These are phyloP conservation scores for Leuciscus waleckii DNA, from an alignment of 2,797 vertebrate species.

Conservation along the genomic window DNA sequence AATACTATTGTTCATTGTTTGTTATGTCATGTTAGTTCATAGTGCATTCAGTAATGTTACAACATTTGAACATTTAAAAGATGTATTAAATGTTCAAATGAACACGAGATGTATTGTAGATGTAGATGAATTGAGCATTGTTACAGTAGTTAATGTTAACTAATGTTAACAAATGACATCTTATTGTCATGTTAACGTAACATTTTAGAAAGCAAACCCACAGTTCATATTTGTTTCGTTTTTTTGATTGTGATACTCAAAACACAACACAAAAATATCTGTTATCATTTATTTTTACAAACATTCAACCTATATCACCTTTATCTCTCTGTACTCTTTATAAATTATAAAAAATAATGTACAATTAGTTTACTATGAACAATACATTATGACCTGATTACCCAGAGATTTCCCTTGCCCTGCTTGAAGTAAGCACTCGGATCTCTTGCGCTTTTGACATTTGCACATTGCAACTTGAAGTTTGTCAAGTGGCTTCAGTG, in stretches of 20 bases:
- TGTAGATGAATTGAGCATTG: background rate
- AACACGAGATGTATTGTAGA: too few species aligned
- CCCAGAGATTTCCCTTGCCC: slow-evolving; percentile 35
- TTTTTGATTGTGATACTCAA: background rate
- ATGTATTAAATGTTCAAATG: background rate
- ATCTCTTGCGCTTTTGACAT: slow-evolving; percentile 20
- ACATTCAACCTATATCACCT: slow-evolving; percentile 58
- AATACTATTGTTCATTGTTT: background rate
- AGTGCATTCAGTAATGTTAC: background rate
- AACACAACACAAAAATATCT: slow-evolving; percentile 50
- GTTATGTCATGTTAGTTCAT: background rate
- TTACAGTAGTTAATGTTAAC: background rate
- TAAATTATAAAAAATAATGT: slow-evolving; percentile 67
- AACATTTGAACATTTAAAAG: background rate
- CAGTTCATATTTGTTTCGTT: background rate
- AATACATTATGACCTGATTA: slow-evolving; percentile 57
- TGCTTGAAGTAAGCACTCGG: slow-evolving; percentile 40
- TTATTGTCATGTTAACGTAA: background rate
- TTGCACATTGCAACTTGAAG: slow-evolving; percentile 38
- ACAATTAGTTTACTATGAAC: slow-evolving; percentile 62
- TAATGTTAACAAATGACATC: background rate
- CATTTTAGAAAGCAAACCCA: background rate
- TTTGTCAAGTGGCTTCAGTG: slow-evolving; percentile 35
- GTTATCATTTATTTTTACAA: slow-evolving; percentile 63
- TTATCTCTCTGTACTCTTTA: slow-evolving; percentile 54